Percentiles rank a stretch among this genome's conserved stretches.
These are phyloP conservation scores for Lasioglossum pauxillum DNA, from an alignment of 2,888 invertebrate species.

Conservation along the genomic window DNA sequence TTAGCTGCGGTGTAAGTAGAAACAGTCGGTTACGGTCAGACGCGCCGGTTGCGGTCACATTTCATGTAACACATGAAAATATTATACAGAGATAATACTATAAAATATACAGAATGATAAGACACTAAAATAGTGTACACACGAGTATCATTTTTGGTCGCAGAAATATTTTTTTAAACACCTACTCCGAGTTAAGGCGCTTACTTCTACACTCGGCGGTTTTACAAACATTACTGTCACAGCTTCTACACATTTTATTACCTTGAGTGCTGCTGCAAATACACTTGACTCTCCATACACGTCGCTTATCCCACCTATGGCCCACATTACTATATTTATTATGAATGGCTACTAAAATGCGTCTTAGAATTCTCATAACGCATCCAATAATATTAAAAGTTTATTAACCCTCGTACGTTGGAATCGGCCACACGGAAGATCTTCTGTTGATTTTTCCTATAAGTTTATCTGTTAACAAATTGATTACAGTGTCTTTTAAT, in stretches of 20 bases:
- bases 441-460: not conserved
- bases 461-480: not conserved
- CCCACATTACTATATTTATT: not conserved
- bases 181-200: not conserved
- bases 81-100: not conserved
- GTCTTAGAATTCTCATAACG: not conserved
- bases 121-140: not conserved
- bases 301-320: not conserved
- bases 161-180: not conserved
- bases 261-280: slow-evolving; percentile 4
- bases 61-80: not conserved
- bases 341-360: not conserved
- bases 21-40: not conserved
- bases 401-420: not conserved
- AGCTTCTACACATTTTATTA: slow-evolving; percentile 6
- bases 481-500: not conserved
- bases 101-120: not conserved
- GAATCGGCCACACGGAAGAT: not conserved
- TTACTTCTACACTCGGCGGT: not conserved
- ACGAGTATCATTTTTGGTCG: not conserved
- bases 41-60: not conserved
- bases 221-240: slow-evolving; percentile 1
- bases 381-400: not conserved
- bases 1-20: not conserved
- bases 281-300: not conserved